phyloP scores from a whole-genome alignment of 2,888 invertebrate species.

The Hedya salicella region DNA sequence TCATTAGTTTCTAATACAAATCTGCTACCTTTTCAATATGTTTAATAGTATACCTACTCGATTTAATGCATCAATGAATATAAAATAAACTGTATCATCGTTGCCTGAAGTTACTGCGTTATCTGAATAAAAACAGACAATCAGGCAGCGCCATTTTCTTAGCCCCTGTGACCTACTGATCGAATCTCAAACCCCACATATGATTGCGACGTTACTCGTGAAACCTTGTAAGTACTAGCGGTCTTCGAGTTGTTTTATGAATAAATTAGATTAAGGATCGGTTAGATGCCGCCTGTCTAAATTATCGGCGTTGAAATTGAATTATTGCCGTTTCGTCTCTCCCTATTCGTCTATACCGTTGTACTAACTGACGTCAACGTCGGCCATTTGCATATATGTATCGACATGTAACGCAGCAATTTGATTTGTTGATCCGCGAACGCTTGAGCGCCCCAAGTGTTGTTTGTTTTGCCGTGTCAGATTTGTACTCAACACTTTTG shows the following conservation, averaged over 20 bases:
- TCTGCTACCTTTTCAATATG: too few species aligned
- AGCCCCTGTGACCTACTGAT: conserved; percentile 39
- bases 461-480: conserved; percentile 18
- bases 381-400: conserved; percentile 61
- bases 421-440: conserved; percentile 30
- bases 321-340: conserved; percentile 63
- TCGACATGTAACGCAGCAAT: conserved; percentile 49
- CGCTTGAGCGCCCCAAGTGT: neutral
- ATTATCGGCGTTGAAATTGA: conserved; percentile 70
- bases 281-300: conserved; percentile 55
- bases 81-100: neutral
- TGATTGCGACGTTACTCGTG: conserved; percentile 21
- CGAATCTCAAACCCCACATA: conserved; percentile 35
- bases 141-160: conserved; percentile 38
- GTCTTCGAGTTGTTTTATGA: conserved; percentile 56
- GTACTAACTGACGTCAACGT: conserved; percentile 48
- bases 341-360: conserved; percentile 48
- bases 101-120: conserved; percentile 2
- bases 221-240: conserved; percentile 33
- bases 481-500: neutral
- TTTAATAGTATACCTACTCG: too few species aligned
- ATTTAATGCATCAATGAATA: too few species aligned
- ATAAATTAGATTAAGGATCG: conserved; percentile 57
- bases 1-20: too few species aligned
- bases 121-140: conserved; percentile 41